Evolutionary conservation across 2,113 vertebrate genomes (phyloP).

Genomic region (Orcinus orca): DNA sequence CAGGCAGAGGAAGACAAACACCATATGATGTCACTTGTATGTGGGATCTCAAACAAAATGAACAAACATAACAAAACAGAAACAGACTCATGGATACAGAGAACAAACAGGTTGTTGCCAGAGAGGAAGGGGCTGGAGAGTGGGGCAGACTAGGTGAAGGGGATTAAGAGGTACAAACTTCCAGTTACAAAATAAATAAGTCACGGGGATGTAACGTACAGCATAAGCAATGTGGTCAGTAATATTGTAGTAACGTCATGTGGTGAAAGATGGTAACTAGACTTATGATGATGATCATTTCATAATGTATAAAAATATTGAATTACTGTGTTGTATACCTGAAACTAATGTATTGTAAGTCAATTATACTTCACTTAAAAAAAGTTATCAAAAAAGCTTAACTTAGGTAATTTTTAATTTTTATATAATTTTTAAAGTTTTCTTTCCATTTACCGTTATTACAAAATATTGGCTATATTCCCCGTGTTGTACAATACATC

Average conservation of each 20-base stretch:
- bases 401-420: background rate
- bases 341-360: background rate
- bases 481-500: too few relatives aligned
- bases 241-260: background rate
- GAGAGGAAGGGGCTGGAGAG: background rate
- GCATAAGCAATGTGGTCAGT: background rate
- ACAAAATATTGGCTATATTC: too few relatives aligned
- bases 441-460: too few relatives aligned
- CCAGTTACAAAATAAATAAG: too few relatives aligned
- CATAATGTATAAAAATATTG: background rate
- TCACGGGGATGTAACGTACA: background rate
- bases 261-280: background rate
- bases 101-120: background rate
- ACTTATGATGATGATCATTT: background rate
- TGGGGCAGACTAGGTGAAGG: too few relatives aligned
- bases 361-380: background rate
- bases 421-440: too few relatives aligned
- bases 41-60: background rate
- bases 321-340: background rate
- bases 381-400: background rate
- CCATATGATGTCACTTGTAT: background rate
- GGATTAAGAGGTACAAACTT: too few relatives aligned
- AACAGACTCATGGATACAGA: background rate
- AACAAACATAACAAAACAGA: background rate
- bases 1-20: background rate